Evolutionary conservation across 2,888 invertebrate genomes (phyloP), one percentile per base, ranked within the genome.

Genomic region (Trypoxylon attenuatum): DNA sequence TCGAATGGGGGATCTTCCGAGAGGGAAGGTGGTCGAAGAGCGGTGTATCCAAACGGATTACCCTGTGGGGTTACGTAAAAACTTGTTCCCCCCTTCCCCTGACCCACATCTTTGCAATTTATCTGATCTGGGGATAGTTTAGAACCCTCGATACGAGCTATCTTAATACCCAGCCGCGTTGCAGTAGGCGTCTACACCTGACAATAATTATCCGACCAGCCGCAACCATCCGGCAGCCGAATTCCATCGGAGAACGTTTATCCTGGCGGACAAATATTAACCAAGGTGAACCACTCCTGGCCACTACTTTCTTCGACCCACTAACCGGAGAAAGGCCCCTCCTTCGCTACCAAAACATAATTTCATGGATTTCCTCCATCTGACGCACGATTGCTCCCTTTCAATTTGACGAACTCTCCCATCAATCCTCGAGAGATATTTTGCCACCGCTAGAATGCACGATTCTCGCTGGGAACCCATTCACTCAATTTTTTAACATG

Each of bases 281-380:
- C 83, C 84, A 84, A 85, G 84, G 84, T 73, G 76, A 84, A 84
- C 84, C 79, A 83, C 84, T 84, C 72, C 73, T 77, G 78, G 70
- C 66, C 70, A 79, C 83, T 80, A 85, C 84, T 85, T 85, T 85
- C 84, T 84, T 84, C 79, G 84, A 83, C 84, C 84, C 70, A 85
- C 84, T 84, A 81, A 83, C 78, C 80, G 77, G 84, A 84, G 84
- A 85, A 84, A 84, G 84, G 84, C 71, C 68, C 73, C 73, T 76
- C 76, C 74, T 73, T 70, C 66, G 77, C 73, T 72, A 69, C 80
- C 82, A 72, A 84, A 82, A 82, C 71, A 69, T 70, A 50, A 71
- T 63, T 60, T 56, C 53, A 68, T 52, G 57, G 69, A 72, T 77
- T 76, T 63, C 47, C 68, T 69, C 27, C 41, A 33, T 43, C 57